Evolutionary conservation across 2,888 invertebrate species (phyloP).

Genomic region (Polymixis flavicincta): DNA sequence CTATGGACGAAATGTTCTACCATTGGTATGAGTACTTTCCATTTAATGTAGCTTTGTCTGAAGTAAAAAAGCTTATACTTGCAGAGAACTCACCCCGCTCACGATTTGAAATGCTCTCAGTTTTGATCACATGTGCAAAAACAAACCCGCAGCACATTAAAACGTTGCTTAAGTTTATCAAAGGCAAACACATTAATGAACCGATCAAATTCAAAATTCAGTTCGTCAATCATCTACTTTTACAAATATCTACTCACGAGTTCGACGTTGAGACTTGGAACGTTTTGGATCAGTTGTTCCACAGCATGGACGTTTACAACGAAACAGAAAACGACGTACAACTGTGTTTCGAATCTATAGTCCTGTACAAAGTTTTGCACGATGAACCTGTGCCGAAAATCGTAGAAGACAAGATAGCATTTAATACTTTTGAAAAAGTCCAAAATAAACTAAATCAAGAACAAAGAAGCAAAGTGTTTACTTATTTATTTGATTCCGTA

Average conservation of each 20-base stretch:
- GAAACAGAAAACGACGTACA: conserved; percentile 78
- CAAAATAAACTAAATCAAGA: conserved; percentile 70
- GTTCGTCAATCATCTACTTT: conserved; percentile 76
- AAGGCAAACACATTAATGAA: conserved; percentile 82
- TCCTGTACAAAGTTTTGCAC: conserved; percentile 69
- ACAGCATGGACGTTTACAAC: conserved; percentile 81
- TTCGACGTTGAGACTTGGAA: conserved; percentile 77
- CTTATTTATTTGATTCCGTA: conserved; percentile 71
- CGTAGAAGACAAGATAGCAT: conserved; percentile 54
- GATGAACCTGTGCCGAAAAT: conserved; percentile 74
- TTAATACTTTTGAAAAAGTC: conserved; percentile 1
- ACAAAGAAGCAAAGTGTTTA: conserved; percentile 76
- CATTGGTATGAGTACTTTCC: conserved; percentile 80
- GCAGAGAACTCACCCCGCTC: conserved; percentile 75
- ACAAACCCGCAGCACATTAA: conserved; percentile 71
- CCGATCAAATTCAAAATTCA: conserved; percentile 78
- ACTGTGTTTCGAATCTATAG: conserved; percentile 74
- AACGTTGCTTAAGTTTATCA: conserved; percentile 75
- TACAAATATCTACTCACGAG: conserved; percentile 68
- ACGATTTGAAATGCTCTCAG: conserved; percentile 74
- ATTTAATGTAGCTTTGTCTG: conserved; percentile 76
- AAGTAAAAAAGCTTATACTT: conserved; percentile 77
- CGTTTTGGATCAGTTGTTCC: conserved; percentile 79
- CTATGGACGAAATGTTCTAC: conserved; percentile 61
- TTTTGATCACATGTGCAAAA: conserved; percentile 74